Evolutionary conservation across 2,113 vertebrate genomes (phyloP), one percentile per base, ranked within the genome.

Genomic region (Syrrhaptes paradoxus): DNA sequence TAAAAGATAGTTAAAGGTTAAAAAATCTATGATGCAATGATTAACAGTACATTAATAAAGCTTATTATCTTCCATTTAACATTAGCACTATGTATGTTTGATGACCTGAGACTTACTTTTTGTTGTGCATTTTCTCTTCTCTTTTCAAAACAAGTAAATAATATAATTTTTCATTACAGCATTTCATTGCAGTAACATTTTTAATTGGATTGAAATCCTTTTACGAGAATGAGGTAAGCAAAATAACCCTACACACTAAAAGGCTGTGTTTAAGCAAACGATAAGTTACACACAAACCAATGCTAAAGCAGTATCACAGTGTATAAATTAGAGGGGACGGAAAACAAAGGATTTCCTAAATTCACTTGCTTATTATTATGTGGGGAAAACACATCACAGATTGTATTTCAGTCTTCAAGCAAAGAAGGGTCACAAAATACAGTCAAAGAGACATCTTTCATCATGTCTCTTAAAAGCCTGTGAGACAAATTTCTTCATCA

Each of bases 151-250:
- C 28, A 90, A 78, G 29, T n/a, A n/a, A n/a, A n/a, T 8, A 41
- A 32, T 13, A 19, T 4, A 26, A 20, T 52, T 68, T 84, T 52
- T 72, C n/a, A 65, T 89, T 80, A 59, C 51, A 91, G 63, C 11
- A 86, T 21, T 84, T 90, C 26, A 71, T 76, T 77, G 68, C 2
- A 18, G 34, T 63, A 78, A 71, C 10, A 78, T 52, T 94, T 95
- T 71, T 49, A 76, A 80, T 26, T 80, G 55, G 24, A 91, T n/a
- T 85, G 32, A 93, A 94, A 90, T 58, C 8, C 31, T 80, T 52
- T 65, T 61, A 71, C 55, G 68, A 90, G 36, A 95, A 95, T 5
- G n/a, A 95, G 32, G 32, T 71, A 84, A 96, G 45, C 74, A 81
- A 95, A 94, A 84, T n/a, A 84, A 63, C 15, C 20, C 32, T 57